Conservation (phyloP, 2,113 vertebrate genomes). For the Centropus bengalensis region DNA sequence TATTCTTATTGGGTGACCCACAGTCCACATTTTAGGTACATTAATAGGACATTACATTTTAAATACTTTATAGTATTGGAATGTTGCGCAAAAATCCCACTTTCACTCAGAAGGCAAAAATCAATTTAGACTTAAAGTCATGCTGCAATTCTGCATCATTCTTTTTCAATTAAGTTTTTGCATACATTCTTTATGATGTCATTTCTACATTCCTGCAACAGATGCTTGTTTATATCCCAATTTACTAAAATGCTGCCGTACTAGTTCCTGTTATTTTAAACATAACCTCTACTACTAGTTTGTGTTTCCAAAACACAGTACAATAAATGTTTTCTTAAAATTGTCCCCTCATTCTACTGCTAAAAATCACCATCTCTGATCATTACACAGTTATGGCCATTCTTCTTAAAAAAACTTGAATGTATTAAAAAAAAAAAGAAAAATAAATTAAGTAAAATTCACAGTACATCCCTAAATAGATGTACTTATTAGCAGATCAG, state of each 20-base stretch:
- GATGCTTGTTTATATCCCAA: constrained; percentile 83
- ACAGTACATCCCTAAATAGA: not conserved
- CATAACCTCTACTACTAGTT: constrained; percentile 65
- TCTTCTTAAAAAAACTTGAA: not conserved
- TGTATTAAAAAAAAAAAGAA: not conserved
- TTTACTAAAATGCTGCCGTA: constrained; percentile 75
- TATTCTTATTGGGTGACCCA: constrained; percentile 79
- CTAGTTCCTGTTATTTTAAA: constrained; percentile 67
- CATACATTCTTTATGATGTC: constrained; percentile 86
- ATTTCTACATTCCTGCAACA: constrained; percentile 82
- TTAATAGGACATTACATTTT: constrained; percentile 84
- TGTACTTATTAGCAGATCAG: not conserved
- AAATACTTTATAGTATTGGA: constrained; percentile 81
- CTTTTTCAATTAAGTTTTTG: constrained; percentile 85
- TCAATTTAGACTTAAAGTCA: constrained; percentile 81
- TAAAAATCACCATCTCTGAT: constrained; percentile 40
- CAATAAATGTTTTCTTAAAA: constrained; percentile 60
- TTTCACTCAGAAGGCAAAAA: constrained; percentile 76
- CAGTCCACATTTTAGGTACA: constrained; percentile 79
- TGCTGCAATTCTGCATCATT: constrained; percentile 78
- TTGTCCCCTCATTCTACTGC: not conserved
- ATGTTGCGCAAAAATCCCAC: constrained; percentile 75
- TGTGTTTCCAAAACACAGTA: constrained; percentile 31
- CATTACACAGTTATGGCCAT: not conserved
- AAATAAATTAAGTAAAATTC: not conserved